phyloP scores from a whole-genome alignment of 2,797 vertebrate species.

The Xerus rutilus region DNA sequence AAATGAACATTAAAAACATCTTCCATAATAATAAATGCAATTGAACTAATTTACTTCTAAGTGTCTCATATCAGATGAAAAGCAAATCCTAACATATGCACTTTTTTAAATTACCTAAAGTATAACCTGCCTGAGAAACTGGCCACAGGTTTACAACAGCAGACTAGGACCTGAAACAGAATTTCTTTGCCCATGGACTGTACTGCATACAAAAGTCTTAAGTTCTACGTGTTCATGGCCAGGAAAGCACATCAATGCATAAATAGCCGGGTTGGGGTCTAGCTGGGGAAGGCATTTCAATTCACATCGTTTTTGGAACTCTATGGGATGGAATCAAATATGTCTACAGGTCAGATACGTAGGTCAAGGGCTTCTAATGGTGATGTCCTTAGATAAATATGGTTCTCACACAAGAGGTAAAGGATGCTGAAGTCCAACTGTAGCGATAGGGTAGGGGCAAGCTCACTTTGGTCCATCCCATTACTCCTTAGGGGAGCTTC shows the following conservation, averaged over 20 bases:
- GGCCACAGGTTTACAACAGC: background rate
- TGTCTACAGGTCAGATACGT: background rate
- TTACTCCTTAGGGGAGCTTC: accelerated
- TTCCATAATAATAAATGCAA: background rate
- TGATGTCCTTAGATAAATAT: background rate
- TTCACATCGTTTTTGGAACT: background rate
- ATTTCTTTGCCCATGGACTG: background rate
- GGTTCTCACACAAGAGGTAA: background rate
- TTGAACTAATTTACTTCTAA: background rate
- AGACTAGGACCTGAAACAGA: background rate
- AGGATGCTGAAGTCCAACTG: too few species aligned
- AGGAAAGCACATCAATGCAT: too few species aligned
- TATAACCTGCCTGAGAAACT: background rate
- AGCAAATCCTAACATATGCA: background rate
- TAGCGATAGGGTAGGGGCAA: accelerated
- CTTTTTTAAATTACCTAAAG: background rate
- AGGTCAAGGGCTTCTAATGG: background rate
- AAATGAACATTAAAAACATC: background rate
- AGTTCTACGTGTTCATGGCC: accelerated
- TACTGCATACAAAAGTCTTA: background rate
- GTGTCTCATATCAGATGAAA: background rate
- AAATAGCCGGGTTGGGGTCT: background rate
- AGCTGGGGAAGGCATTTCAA: background rate
- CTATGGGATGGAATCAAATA: background rate
- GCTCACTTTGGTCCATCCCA: accelerated